Evolutionary conservation across 2,113 vertebrate genomes (phyloP).

Genomic region (Ceyx cyanopectus): DNA sequence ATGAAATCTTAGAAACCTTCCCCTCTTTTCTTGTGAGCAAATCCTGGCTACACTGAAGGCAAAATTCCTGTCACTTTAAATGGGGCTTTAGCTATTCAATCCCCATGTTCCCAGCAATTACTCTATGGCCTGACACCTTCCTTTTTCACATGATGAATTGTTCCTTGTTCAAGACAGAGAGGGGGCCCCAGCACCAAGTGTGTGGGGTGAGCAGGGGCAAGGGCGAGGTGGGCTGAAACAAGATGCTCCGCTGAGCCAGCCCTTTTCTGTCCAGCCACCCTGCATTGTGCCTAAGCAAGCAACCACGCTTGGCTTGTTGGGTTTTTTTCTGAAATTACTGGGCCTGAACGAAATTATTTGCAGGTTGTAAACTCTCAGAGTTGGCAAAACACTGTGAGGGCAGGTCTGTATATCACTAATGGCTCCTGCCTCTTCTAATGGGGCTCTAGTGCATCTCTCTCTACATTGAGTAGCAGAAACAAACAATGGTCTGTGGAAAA

Average conservation of each 20-base stretch:
- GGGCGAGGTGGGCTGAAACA: neutral
- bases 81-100: slow-evolving; percentile 38
- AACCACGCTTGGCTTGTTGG: rapidly evolving
- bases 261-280: neutral
- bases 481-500: neutral
- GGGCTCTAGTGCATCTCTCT: neutral
- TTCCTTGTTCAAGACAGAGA: neutral
- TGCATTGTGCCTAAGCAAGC: neutral
- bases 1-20: slow-evolving; percentile 32
- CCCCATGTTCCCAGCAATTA: slow-evolving; percentile 32
- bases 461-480: neutral
- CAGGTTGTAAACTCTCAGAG: neutral
- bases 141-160: neutral
- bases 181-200: neutral
- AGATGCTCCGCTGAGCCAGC: neutral
- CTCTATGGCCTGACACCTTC: neutral
- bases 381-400: neutral
- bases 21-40: slow-evolving; percentile 13
- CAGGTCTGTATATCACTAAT: neutral
- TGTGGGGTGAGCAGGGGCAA: neutral
- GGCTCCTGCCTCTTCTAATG: neutral
- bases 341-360: neutral
- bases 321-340: neutral
- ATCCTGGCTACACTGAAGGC: neutral
- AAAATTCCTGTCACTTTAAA: slow-evolving; percentile 11